These are phyloP conservation scores for Megaptera novaeangliae DNA, from an alignment of 2,113 vertebrate species.

Conservation along the genomic window DNA sequence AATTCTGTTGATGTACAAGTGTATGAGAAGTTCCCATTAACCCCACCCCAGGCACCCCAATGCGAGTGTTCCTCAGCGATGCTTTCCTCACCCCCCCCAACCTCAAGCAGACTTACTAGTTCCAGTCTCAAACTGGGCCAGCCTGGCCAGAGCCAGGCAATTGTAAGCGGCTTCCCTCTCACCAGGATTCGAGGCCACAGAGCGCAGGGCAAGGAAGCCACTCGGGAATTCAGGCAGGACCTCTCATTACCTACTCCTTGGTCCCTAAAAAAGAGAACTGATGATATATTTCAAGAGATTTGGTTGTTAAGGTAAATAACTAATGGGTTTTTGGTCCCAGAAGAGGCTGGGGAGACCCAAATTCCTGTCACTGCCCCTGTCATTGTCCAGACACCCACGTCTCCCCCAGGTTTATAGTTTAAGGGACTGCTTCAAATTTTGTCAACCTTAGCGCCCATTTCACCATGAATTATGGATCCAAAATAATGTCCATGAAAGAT, in stretches of 20 bases:
- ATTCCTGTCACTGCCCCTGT: neutral
- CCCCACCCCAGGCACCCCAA: neutral
- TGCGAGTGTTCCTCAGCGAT: neutral
- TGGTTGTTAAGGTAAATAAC: neutral
- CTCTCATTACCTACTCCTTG: neutral
- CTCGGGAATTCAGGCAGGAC: neutral
- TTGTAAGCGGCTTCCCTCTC: neutral
- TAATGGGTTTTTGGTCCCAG: neutral
- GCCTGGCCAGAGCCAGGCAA: neutral
- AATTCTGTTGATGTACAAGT: neutral
- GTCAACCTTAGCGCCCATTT: neutral
- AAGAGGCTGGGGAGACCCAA: neutral
- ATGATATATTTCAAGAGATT: neutral
- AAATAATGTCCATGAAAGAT: neutral
- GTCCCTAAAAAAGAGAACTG: neutral
- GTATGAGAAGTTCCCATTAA: neutral
- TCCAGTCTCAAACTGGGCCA: neutral
- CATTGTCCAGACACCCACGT: no score
- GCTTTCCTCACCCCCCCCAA: neutral
- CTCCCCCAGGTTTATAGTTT: neutral
- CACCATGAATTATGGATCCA: neutral
- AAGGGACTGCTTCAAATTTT: neutral
- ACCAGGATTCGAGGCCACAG: neutral
- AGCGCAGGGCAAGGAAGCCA: neutral
- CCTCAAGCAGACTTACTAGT: neutral